A percentile compares a stretch with the other conserved stretches of the same genome.
Conservation (phyloP, 2,888 invertebrate species). For the Fabriciana adippe region DNA sequence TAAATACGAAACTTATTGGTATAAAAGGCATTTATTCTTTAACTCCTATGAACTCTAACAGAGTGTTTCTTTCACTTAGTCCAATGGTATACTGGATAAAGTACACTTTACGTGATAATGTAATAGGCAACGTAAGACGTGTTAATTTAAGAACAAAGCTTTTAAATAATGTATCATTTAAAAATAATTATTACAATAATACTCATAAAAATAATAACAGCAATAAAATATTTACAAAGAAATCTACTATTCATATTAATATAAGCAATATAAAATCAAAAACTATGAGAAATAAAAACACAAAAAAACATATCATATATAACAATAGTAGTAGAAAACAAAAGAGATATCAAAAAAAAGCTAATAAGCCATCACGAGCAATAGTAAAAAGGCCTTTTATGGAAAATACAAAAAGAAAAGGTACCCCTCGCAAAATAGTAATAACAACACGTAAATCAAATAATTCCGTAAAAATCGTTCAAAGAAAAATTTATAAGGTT, state of each 20-base stretch:
- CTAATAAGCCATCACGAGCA: not conserved
- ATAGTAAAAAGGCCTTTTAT: not conserved
- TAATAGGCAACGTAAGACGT: not conserved
- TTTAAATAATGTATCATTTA: not conserved
- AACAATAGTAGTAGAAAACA: conserved; percentile 1
- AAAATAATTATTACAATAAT: not conserved
- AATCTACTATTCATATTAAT: no score
- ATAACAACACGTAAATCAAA: not conserved
- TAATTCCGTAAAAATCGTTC: not conserved
- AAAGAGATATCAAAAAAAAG: not conserved
- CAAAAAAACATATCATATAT: conserved; percentile 1
- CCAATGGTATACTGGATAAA: conserved; percentile 49
- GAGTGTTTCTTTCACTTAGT: conserved; percentile 30
- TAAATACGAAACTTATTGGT: conserved; percentile 49
- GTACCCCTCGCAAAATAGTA: not conserved
- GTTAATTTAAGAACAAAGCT: not conserved
- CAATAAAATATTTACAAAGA: no score
- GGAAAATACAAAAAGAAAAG: not conserved
- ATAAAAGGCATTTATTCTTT: conserved; percentile 24
- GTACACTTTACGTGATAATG: conserved; percentile 18
- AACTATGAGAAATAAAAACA: not conserved
- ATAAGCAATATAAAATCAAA: no score
- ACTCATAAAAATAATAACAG: not conserved
- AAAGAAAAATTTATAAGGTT: not conserved
- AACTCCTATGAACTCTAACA: conserved; percentile 9